These are phyloP conservation scores for Dryobota labecula DNA, from an alignment of 2,888 invertebrate species.

Conservation along the genomic window DNA sequence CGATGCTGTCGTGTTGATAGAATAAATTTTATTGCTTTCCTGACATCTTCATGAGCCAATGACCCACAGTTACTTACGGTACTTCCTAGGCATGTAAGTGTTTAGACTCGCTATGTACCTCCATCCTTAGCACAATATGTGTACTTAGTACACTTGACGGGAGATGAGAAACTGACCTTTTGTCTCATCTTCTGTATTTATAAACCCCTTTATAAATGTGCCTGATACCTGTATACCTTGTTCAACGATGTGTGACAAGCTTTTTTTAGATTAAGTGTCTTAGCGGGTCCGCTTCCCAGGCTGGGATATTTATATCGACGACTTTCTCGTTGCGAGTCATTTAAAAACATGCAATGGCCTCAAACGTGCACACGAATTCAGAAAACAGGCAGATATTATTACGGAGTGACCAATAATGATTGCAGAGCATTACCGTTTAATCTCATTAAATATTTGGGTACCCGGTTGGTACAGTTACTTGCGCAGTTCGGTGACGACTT, in stretches of 20 bases:
- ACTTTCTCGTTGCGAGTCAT: constrained; percentile 58
- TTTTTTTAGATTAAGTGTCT: constrained; percentile 50
- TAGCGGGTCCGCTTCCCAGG: constrained; percentile 46
- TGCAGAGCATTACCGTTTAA: constrained; percentile 73
- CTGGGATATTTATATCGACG: constrained; percentile 56
- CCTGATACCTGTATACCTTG: constrained; percentile 25
- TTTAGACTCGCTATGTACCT: constrained; percentile 76
- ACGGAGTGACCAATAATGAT: constrained; percentile 65
- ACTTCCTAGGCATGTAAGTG: constrained; percentile 72
- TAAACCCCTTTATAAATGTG: constrained; percentile 8
- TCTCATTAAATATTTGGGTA: constrained; percentile 71
- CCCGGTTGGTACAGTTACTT: constrained; percentile 71
- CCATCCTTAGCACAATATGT: constrained; percentile 71
- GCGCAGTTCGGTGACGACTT: constrained; percentile 70
- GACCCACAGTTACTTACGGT: constrained; percentile 85
- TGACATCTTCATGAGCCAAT: constrained; percentile 85
- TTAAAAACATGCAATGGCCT: constrained; percentile 62
- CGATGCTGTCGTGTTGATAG: constrained; percentile 75
- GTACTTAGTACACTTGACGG: constrained; percentile 56
- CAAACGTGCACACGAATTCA: constrained; percentile 62
- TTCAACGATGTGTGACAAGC: constrained; percentile 31
- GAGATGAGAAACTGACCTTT: constrained; percentile 49
- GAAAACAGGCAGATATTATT: constrained; percentile 48
- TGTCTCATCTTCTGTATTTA: constrained; percentile 31
- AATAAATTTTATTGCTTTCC: constrained; percentile 82